phyloP scores from a whole-genome alignment of 1,140 invertebrate genomes.

The Caenorhabditis brenneri region DNA sequence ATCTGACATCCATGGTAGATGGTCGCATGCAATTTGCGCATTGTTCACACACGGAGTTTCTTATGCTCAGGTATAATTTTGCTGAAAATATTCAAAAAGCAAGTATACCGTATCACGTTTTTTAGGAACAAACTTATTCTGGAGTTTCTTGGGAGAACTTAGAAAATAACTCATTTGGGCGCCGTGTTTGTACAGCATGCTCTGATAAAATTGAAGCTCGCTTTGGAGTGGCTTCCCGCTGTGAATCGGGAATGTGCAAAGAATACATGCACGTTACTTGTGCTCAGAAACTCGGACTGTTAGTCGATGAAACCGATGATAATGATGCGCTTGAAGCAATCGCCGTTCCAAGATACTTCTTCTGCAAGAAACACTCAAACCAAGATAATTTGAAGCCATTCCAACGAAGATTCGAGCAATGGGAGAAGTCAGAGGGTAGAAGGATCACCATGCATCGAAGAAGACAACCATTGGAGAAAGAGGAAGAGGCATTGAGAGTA shows the following conservation, averaged over 20 bases:
- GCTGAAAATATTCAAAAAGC: slow-evolving; percentile 74
- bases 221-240: slow-evolving; percentile 91
- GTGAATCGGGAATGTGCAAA: slow-evolving; percentile 96
- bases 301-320: slow-evolving; percentile 59
- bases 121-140: slow-evolving; percentile 90
- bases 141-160: slow-evolving; percentile 86
- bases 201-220: slow-evolving; percentile 83
- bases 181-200: slow-evolving; percentile 85
- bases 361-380: slow-evolving; percentile 60
- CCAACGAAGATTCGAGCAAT: not conserved
- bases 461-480: not conserved
- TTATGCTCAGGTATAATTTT: slow-evolving; percentile 88
- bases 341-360: slow-evolving; percentile 54
- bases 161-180: slow-evolving; percentile 73
- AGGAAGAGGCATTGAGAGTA: not conserved
- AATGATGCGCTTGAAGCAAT: slow-evolving; percentile 9
- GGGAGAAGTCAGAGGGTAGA: not conserved
- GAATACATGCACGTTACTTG: slow-evolving; percentile 97
- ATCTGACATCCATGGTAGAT: slow-evolving; percentile 74
- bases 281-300: slow-evolving; percentile 64
- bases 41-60: slow-evolving; percentile 94
- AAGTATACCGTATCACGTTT: slow-evolving; percentile 75
- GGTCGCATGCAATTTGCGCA: slow-evolving; percentile 96
- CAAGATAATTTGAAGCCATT: slow-evolving; percentile 34
- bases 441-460: not conserved